phyloP scores from a whole-genome alignment of 1,140 invertebrate genomes.

The Panagrolaimus sp. region DNA sequence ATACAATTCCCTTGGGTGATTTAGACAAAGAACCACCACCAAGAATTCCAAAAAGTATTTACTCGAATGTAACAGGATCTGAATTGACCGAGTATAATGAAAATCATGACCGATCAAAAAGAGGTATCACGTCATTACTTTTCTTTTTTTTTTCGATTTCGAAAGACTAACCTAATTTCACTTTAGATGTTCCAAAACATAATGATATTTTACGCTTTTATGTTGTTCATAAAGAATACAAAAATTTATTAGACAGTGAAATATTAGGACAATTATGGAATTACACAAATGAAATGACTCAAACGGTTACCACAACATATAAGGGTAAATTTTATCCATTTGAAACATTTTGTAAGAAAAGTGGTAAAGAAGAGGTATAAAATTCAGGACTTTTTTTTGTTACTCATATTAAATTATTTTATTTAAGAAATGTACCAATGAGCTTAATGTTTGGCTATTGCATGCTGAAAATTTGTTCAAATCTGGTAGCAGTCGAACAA shows the following conservation, averaged over 20 bases:
- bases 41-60: not conserved
- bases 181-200: constrained; percentile 43
- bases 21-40: constrained; percentile 26
- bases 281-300: constrained; percentile 57
- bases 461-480: constrained; percentile 58
- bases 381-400: constrained; percentile 23
- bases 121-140: not conserved
- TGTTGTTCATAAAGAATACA: constrained; percentile 56
- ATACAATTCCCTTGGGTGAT: constrained; percentile 31
- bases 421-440: constrained; percentile 22
- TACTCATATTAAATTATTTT: constrained; percentile 44
- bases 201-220: constrained; percentile 59
- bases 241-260: constrained; percentile 55
- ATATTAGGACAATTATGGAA: constrained; percentile 51
- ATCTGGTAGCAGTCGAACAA: constrained; percentile 45
- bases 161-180: not conserved
- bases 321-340: constrained; percentile 29
- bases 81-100: not conserved
- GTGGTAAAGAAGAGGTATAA: constrained; percentile 31
- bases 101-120: not conserved
- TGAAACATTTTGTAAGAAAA: constrained; percentile 57
- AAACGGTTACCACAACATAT: constrained; percentile 25
- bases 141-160: constrained; percentile 5
- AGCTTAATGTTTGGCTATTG: constrained; percentile 56
- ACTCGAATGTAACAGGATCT: not conserved